A percentile compares a stretch with the other conserved stretches of the same genome.
Conservation (phyloP, 2,888 invertebrate species). For the Ormyrus pomaceus region DNA sequence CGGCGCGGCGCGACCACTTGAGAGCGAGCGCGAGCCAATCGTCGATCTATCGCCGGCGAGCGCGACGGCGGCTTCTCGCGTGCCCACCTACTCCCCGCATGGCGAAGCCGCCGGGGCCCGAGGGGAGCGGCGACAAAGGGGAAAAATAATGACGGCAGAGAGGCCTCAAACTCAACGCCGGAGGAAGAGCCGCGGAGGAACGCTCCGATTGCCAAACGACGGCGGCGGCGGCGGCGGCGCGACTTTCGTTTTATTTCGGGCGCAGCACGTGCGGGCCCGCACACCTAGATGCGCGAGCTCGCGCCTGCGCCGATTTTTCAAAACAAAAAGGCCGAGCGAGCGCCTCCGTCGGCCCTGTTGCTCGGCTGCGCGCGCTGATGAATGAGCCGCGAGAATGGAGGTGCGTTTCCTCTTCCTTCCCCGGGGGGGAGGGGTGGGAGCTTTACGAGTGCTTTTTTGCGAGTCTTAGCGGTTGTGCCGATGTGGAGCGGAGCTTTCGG, state of each 20-base stretch:
- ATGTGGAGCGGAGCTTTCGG: no score
- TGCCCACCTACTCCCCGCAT: no score
- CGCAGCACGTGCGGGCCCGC: constrained; percentile 69
- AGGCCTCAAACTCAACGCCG: constrained; percentile 38
- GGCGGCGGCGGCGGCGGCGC: constrained; percentile 47
- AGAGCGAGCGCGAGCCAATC: constrained; percentile 7
- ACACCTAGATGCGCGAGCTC: constrained; percentile 64
- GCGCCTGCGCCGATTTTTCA: constrained; percentile 54
- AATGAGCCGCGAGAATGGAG: constrained; percentile 31
- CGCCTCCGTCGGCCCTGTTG: background rate
- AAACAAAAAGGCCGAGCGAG: constrained; percentile 47
- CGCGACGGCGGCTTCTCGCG: no score
- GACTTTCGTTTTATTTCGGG: constrained; percentile 71
- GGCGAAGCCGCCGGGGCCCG: no score
- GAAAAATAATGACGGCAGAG: background rate
- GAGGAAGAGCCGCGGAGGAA: background rate
- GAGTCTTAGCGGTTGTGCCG: no score
- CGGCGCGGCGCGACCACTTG: background rate
- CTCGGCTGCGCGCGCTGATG: background rate
- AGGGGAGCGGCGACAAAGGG: constrained; percentile 17
- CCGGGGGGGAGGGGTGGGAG: no score
- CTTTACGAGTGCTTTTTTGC: no score
- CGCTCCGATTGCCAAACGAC: constrained; percentile 58
- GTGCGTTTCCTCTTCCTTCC: constrained; percentile 5
- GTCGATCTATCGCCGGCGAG: constrained; percentile 33